phyloP scores from a whole-genome alignment of 1,140 invertebrate genomes.

The Leucophenga varia region DNA sequence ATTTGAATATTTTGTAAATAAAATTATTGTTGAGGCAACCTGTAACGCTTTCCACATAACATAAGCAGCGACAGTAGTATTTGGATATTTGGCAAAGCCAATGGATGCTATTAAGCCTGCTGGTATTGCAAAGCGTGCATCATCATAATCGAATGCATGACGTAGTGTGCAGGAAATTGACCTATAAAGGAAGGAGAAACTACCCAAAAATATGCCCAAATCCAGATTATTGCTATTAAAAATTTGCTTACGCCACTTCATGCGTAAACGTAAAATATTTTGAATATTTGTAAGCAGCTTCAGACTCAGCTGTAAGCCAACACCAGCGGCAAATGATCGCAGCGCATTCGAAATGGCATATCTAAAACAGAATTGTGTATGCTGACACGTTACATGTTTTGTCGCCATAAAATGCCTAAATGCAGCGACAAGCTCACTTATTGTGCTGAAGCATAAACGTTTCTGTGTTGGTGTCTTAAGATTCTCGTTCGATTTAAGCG shows the following conservation, averaged over 20 bases:
- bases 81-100: constrained; percentile 65
- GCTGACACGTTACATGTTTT: constrained; percentile 63
- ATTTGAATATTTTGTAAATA: too few species aligned
- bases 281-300: constrained; percentile 56
- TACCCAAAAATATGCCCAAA: constrained; percentile 64
- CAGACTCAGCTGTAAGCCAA: constrained; percentile 62
- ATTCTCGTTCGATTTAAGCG: too few species aligned
- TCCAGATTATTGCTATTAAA: constrained; percentile 62
- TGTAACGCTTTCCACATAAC: constrained; percentile 68
- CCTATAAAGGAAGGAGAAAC: constrained; percentile 65
- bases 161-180: constrained; percentile 63
- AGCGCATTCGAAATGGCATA: constrained; percentile 60
- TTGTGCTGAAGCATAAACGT: too few species aligned
- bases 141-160: constrained; percentile 60
- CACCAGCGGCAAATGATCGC: constrained; percentile 63
- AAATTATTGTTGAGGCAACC: too few species aligned
- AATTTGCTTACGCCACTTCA: constrained; percentile 58
- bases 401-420: too few species aligned
- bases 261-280: constrained; percentile 58
- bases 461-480: too few species aligned
- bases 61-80: constrained; percentile 67
- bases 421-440: too few species aligned
- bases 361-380: constrained; percentile 63
- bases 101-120: constrained; percentile 66
- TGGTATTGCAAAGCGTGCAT: constrained; percentile 61